These are phyloP conservation scores for Empis livida DNA, from an alignment of 2,888 invertebrate species.

Conservation along the genomic window DNA sequence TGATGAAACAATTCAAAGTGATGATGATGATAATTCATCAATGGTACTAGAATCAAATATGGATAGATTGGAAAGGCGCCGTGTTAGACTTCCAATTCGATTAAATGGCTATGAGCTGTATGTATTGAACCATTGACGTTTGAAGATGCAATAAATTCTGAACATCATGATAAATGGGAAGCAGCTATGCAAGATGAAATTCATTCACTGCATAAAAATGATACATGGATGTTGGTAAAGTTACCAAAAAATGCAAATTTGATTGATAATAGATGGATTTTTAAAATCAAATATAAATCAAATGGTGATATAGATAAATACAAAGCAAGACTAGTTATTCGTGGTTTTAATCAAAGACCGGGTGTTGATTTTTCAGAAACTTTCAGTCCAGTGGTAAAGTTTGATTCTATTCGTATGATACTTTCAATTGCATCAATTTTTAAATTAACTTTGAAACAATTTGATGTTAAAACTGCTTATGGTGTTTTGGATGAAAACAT, in stretches of 20 bases:
- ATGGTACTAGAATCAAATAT: background rate
- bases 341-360: constrained; percentile 14
- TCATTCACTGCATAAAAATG: constrained; percentile 10
- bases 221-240: constrained; percentile 12
- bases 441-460: constrained; percentile 4
- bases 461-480: constrained; percentile 10
- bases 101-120: background rate
- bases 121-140: constrained; percentile 6
- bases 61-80: no score
- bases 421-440: constrained; percentile 1
- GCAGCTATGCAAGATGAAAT: constrained; percentile 12
- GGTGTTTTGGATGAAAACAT: constrained; percentile 5
- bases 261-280: constrained; percentile 19
- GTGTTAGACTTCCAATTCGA: background rate
- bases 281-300: constrained; percentile 15
- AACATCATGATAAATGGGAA: constrained; percentile 7
- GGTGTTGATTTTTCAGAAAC: constrained; percentile 16
- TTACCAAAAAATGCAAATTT: no score
- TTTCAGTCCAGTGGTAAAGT: constrained; percentile 8
- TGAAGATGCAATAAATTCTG: constrained; percentile 6
- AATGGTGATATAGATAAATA: constrained; percentile 11
- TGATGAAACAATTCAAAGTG: background rate
- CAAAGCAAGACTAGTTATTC: constrained; percentile 12
- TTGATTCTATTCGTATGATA: background rate
- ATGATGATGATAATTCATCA: background rate